phyloP scores from a whole-genome alignment of 2,113 vertebrate species.

The Pogona vitticeps region DNA sequence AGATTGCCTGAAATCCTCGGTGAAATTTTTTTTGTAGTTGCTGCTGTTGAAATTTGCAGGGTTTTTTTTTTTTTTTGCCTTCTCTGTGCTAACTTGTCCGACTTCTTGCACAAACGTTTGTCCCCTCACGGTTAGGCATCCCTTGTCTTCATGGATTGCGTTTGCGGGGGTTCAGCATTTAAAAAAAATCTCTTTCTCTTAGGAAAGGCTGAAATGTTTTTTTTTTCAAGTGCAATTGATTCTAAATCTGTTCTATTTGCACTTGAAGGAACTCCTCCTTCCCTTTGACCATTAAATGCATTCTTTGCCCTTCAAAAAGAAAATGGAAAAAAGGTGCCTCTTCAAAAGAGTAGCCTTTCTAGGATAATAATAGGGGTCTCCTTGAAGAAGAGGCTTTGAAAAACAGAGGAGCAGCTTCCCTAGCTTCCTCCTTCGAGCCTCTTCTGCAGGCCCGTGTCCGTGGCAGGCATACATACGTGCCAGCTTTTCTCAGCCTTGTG shows the following conservation, averaged over 20 bases:
- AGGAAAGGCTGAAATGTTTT: background rate
- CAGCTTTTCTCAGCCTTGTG: background rate
- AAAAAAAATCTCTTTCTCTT: background rate
- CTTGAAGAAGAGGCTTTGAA: background rate
- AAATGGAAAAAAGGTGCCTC: too few species aligned
- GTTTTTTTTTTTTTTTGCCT: too few species aligned
- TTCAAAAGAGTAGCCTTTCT: background rate
- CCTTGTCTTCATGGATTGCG: background rate
- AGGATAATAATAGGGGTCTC: background rate
- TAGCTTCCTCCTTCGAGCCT: accelerated
- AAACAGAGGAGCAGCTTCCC: background rate
- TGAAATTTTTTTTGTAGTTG: background rate
- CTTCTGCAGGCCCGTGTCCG: background rate
- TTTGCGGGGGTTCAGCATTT: background rate
- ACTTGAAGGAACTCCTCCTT: background rate
- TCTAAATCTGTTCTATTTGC: background rate
- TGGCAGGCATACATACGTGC: background rate
- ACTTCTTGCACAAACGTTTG: background rate
- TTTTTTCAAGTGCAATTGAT: background rate
- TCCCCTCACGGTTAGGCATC: too few species aligned
- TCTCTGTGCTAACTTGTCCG: background rate
- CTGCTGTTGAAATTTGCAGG: too few species aligned
- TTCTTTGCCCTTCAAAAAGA: too few species aligned
- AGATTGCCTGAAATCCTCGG: background rate
- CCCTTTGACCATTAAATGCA: too few species aligned